Percentiles rank a stretch among this genome's conserved stretches.
Conservation (phyloP, 1,140 invertebrate genomes). For the Wasmannia auropunctata region DNA sequence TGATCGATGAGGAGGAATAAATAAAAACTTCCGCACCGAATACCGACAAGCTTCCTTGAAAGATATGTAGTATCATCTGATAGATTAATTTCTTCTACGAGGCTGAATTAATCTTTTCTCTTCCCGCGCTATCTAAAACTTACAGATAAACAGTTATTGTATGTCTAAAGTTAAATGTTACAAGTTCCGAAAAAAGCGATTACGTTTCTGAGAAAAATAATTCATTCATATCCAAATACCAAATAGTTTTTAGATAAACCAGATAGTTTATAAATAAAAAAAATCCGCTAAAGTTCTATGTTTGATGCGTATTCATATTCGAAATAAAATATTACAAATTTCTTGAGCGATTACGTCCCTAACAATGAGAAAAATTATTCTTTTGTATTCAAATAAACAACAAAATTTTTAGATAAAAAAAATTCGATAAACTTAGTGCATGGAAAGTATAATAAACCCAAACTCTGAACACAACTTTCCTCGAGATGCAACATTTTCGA, state of each 20-base stretch:
- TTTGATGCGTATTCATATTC: no score
- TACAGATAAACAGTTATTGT: neutral
- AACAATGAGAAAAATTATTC: neutral
- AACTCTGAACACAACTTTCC: neutral
- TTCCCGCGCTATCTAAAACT: neutral
- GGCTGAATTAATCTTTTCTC: neutral
- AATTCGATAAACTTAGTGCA: neutral
- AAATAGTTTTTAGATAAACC: neutral
- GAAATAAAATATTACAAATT: neutral
- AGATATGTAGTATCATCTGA: neutral
- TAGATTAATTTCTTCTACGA: constrained; percentile 15
- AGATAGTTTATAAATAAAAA: neutral
- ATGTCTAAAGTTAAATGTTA: neutral
- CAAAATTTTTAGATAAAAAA: neutral
- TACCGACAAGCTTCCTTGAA: constrained; percentile 43
- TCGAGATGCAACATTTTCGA: neutral
- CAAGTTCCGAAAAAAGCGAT: neutral
- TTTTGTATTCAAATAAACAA: neutral
- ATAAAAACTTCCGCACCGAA: constrained; percentile 44
- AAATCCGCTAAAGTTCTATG: neutral
- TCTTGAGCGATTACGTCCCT: neutral
- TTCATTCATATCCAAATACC: neutral
- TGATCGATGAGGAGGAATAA: constrained; percentile 51
- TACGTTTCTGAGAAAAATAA: neutral
- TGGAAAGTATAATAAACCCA: neutral